These are phyloP conservation scores for Myotis yumanensis DNA, from an alignment of 2,113 vertebrate species.

Conservation along the genomic window DNA sequence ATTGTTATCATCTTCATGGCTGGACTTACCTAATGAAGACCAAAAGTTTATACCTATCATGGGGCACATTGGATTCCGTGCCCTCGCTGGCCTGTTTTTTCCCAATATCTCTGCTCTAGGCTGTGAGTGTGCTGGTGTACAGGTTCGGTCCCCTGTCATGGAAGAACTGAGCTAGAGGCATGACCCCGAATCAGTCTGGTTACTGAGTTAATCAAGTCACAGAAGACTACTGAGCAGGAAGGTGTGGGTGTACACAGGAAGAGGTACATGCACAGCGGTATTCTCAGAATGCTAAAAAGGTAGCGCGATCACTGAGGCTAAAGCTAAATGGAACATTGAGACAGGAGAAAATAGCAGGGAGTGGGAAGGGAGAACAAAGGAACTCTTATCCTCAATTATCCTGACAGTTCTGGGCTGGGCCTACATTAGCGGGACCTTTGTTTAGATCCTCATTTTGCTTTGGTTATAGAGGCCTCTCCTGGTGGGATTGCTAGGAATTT, in stretches of 20 bases:
- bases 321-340: neutral
- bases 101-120: neutral
- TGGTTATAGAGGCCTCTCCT: neutral
- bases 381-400: conserved; percentile 42
- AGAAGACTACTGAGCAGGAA: conserved; percentile 53
- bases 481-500: neutral
- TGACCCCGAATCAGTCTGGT: conserved; percentile 1
- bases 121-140: neutral
- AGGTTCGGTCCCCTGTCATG: neutral
- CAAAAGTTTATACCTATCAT: neutral
- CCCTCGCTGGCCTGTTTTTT: neutral
- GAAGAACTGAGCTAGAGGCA: neutral
- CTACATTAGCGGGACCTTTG: conserved; percentile 46
- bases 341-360: conserved; percentile 62
- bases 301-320: conserved; percentile 4
- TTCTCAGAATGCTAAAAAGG: conserved; percentile 69
- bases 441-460: conserved; percentile 43
- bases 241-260: conserved; percentile 41
- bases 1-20: neutral
- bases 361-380: conserved; percentile 64
- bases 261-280: conserved; percentile 16
- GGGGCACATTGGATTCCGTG: neutral
- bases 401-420: conserved; percentile 53
- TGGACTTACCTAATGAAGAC: neutral
- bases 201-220: conserved; percentile 24